Percentiles rank a stretch among this genome's conserved stretches.
These are phyloP conservation scores for Pycnonotus jocosus DNA, from an alignment of 2,113 vertebrate genomes.

Conservation along the genomic window DNA sequence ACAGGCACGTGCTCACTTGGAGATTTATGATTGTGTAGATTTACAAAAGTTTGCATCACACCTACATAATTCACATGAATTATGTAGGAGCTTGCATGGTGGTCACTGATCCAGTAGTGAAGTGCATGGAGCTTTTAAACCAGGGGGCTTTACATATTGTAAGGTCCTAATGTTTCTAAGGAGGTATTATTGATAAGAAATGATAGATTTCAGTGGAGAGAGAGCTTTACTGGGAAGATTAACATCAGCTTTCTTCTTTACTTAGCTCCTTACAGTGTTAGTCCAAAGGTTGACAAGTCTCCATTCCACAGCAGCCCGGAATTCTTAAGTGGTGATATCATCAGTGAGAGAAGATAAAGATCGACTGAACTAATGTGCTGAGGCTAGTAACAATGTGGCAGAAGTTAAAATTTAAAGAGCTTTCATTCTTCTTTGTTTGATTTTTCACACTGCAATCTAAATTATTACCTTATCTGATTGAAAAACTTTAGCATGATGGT, in stretches of 20 bases:
- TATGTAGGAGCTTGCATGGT: not conserved
- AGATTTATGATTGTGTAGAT: not conserved
- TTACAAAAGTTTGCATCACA: not conserved
- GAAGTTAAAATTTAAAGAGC: slow-evolving; percentile 52
- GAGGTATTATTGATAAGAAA: slow-evolving; percentile 6
- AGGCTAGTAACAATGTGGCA: slow-evolving; percentile 34
- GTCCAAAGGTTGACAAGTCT: slow-evolving; percentile 18
- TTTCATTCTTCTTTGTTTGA: slow-evolving; percentile 43
- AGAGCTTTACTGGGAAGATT: not conserved
- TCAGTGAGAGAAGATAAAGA: slow-evolving; percentile 48
- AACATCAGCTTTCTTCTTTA: not conserved
- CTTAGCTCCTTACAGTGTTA: not conserved
- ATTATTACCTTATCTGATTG: slow-evolving; percentile 28
- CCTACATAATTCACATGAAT: not conserved
- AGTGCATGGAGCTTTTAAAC: not conserved
- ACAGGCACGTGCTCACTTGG: not conserved
- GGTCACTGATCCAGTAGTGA: not conserved
- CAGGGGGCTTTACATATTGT: not conserved
- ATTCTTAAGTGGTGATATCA: slow-evolving; percentile 56
- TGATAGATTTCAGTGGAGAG: not conserved
- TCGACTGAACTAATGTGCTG: slow-evolving; percentile 34
- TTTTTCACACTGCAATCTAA: slow-evolving; percentile 43
- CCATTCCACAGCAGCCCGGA: slow-evolving; percentile 29
- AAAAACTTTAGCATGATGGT: not conserved
- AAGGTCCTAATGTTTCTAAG: slow-evolving; percentile 17